phyloP scores from a whole-genome alignment of 1,140 invertebrate species.

The Musca vetustissima region DNA sequence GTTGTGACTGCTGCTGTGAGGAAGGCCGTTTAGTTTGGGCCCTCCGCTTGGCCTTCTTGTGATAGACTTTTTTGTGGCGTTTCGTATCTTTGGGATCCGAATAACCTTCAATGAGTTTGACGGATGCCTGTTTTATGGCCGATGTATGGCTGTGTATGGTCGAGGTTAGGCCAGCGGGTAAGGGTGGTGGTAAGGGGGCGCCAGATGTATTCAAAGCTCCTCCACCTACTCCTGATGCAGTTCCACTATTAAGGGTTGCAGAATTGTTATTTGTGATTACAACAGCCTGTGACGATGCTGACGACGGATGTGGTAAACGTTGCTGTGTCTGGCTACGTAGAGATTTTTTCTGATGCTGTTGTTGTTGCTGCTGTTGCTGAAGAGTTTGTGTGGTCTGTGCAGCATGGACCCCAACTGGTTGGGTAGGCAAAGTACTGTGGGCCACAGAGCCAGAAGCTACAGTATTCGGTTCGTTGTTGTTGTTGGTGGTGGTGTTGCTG shows the following conservation, averaged over 20 bases:
- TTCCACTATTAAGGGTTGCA: neutral
- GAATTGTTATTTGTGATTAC: conserved; percentile 8
- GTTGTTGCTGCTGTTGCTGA: conserved; percentile 35
- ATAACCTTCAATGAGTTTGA: conserved; percentile 53
- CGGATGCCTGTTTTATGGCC: conserved; percentile 51
- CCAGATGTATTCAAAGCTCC: too few species aligned
- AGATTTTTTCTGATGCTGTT: conserved; percentile 34
- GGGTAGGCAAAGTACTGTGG: neutral
- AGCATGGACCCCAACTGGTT: neutral
- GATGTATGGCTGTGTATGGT: conserved; percentile 29
- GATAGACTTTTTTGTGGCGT: conserved; percentile 50
- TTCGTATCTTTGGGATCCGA: conserved; percentile 52
- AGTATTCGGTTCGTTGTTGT: too few species aligned
- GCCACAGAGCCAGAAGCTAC: neutral
- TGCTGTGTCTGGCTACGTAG: conserved; percentile 33
- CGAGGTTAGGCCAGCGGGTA: conserved; percentile 29
- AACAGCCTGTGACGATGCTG: neutral
- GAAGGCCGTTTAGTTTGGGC: conserved; percentile 27
- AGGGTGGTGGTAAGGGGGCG: conserved; percentile 33
- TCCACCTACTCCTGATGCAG: too few species aligned
- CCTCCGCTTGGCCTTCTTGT: conserved; percentile 49
- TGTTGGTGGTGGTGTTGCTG: neutral
- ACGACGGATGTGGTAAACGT: conserved; percentile 18
- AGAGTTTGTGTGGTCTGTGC: conserved; percentile 38
- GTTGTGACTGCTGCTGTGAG: conserved; percentile 33